Percentiles rank a stretch among this genome's conserved stretches.
These are phyloP conservation scores for Aporophyla lueneburgensis DNA, from an alignment of 2,888 invertebrate genomes.

Conservation along the genomic window DNA sequence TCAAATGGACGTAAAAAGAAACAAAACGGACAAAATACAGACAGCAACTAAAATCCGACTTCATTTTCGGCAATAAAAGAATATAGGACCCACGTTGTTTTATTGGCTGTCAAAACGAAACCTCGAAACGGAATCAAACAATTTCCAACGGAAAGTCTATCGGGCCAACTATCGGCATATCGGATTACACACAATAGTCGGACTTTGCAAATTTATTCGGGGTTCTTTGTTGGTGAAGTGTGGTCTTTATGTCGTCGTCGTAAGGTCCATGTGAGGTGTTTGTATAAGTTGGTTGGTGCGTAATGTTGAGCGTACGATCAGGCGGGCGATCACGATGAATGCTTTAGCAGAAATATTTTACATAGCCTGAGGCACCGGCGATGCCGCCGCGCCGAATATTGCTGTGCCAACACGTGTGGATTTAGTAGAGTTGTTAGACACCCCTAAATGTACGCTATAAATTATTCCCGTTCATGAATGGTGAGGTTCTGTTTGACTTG, in stretches of 20 bases:
- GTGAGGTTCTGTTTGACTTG: slow-evolving; percentile 27
- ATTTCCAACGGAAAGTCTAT: slow-evolving; percentile 83
- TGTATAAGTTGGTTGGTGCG: slow-evolving; percentile 77
- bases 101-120: slow-evolving; percentile 78
- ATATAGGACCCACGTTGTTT: slow-evolving; percentile 62
- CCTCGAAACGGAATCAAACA: slow-evolving; percentile 83
- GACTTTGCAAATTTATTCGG: slow-evolving; percentile 74
- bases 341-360: slow-evolving; percentile 91
- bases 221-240: slow-evolving; percentile 60
- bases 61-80: slow-evolving; percentile 62
- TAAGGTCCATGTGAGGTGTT: slow-evolving; percentile 71
- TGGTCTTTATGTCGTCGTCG: slow-evolving; percentile 70
- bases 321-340: slow-evolving; percentile 89
- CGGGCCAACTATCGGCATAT: slow-evolving; percentile 84
- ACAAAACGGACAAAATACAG: slow-evolving; percentile 63
- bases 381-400: slow-evolving; percentile 86
- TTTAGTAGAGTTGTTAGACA: slow-evolving; percentile 75
- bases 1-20: slow-evolving; percentile 58
- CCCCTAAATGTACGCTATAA: slow-evolving; percentile 53
- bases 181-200: slow-evolving; percentile 86
- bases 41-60: slow-evolving; percentile 63
- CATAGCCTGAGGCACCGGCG: slow-evolving; percentile 87
- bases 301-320: slow-evolving; percentile 84
- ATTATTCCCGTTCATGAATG: slow-evolving; percentile 42
- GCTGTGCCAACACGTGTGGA: slow-evolving; percentile 87